Conservation (phyloP, 2,113 vertebrate species). For the Hydropotes inermis region DNA sequence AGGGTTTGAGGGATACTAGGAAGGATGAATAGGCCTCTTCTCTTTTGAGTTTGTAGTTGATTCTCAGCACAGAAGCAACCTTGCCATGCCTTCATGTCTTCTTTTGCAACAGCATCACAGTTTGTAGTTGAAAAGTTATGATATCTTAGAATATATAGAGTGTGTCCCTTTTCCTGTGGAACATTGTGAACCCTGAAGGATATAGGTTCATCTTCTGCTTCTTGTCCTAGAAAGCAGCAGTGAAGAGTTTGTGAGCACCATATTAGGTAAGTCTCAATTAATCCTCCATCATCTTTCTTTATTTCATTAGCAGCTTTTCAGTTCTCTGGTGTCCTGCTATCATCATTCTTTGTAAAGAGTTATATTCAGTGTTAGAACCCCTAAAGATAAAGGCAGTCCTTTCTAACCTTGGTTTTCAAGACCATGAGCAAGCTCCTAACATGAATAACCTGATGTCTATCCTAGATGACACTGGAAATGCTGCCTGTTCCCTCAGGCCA, state of each 20-base stretch:
- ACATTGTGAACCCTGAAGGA: not conserved
- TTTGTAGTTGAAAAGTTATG: not conserved
- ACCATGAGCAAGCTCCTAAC: not conserved
- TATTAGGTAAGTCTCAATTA: not conserved
- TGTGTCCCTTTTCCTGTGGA: not conserved
- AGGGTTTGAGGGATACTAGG: not conserved
- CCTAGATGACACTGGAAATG: not conserved
- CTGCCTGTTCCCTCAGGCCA: not conserved
- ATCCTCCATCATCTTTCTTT: not conserved
- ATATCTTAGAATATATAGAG: not conserved
- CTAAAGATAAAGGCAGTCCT: not conserved
- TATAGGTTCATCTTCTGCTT: not conserved
- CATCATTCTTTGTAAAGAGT: not conserved
- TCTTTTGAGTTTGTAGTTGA: not conserved
- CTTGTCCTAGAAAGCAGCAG: not conserved
- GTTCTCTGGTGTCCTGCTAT: not conserved
- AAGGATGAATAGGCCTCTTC: not conserved
- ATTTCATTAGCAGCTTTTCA: not conserved
- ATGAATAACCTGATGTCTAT: not conserved
- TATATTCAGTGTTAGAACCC: not conserved
- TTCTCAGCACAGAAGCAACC: not conserved
- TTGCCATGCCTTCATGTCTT: not conserved
- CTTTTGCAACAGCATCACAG: not conserved
- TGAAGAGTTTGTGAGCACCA: not conserved
- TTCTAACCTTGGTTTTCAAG: not conserved